These are phyloP conservation scores for Eristalis pertinax DNA, from an alignment of 2,888 invertebrate genomes.

Conservation along the genomic window DNA sequence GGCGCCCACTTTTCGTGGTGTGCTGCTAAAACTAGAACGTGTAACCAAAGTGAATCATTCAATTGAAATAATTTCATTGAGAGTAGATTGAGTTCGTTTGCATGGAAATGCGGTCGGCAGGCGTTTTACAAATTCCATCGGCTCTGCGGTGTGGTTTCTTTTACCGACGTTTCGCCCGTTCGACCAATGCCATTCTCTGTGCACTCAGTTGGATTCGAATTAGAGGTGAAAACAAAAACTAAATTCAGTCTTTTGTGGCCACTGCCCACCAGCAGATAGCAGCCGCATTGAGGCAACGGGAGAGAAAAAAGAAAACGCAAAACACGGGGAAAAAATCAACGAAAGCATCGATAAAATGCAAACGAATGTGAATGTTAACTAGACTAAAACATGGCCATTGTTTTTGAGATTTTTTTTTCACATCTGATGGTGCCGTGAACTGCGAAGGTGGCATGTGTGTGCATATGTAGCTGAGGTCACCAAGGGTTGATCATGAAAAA, in stretches of 20 bases:
- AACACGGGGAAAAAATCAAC: background rate
- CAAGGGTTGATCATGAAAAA: too few species aligned
- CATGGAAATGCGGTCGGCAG: conserved; percentile 58
- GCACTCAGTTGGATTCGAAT: conserved; percentile 21
- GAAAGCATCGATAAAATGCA: background rate
- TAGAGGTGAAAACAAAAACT: conserved; percentile 10
- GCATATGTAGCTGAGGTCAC: background rate
- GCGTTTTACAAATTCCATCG: conserved; percentile 56
- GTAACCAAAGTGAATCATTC: conserved; percentile 45
- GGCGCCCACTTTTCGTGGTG: background rate
- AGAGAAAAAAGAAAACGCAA: conserved; percentile 4
- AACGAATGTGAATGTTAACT: conserved; percentile 62
- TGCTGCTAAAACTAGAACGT: background rate
- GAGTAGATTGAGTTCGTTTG: conserved; percentile 53
- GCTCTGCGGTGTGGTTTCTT: conserved; percentile 24
- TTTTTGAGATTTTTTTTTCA: background rate
- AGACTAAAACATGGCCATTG: conserved; percentile 59
- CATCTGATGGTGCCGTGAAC: background rate
- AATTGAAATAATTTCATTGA: conserved; percentile 59
- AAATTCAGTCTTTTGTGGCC: conserved; percentile 32
- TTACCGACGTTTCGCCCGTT: background rate
- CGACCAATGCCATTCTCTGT: conserved; percentile 2
- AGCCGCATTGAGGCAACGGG: conserved; percentile 31
- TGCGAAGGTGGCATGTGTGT: too few species aligned
- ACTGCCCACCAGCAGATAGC: conserved; percentile 10